These are phyloP conservation scores for Dynastes grantii DNA, from an alignment of 2,888 invertebrate genomes.

Conservation along the genomic window DNA sequence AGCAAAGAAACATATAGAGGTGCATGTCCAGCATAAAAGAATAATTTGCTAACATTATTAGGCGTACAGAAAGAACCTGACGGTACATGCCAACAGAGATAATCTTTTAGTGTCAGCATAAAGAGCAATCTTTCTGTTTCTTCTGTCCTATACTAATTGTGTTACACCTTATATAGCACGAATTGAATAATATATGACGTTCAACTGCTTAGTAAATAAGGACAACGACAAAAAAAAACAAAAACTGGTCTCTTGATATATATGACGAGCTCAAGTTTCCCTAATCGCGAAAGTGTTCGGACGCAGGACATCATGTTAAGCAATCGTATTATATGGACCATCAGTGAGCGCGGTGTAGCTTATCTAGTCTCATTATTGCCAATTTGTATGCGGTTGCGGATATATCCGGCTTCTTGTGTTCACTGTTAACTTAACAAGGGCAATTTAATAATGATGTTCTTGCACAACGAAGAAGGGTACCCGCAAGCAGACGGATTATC, in stretches of 20 bases:
- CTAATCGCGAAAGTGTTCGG: slow-evolving; percentile 44
- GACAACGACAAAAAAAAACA: slow-evolving; percentile 5
- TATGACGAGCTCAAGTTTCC: slow-evolving; percentile 21
- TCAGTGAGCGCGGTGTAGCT: slow-evolving; percentile 14
- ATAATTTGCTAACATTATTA: too few species aligned
- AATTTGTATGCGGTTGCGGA: slow-evolving; percentile 45
- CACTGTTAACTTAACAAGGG: slow-evolving; percentile 24
- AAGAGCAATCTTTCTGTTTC: slow-evolving; percentile 2
- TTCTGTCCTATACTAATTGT: slow-evolving; percentile 14
- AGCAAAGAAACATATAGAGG: too few species aligned
- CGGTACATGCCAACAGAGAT: neutral
- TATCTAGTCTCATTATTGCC: slow-evolving; percentile 44
- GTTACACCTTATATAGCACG: slow-evolving; percentile 25
- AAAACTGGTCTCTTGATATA: neutral
- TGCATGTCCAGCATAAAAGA: too few species aligned
- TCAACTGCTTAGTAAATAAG: neutral
- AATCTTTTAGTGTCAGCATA: neutral
- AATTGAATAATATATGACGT: slow-evolving; percentile 15
- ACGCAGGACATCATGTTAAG: slow-evolving; percentile 22
- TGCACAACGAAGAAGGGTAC: slow-evolving; percentile 5
- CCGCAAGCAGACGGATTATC: slow-evolving; percentile 17
- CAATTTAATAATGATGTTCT: slow-evolving; percentile 35
- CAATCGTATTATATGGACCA: slow-evolving; percentile 31
- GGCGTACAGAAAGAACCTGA: too few species aligned
- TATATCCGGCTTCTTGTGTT: slow-evolving; percentile 30